Conservation (phyloP, 1,140 invertebrate species). For the Cydia strobilella region DNA sequence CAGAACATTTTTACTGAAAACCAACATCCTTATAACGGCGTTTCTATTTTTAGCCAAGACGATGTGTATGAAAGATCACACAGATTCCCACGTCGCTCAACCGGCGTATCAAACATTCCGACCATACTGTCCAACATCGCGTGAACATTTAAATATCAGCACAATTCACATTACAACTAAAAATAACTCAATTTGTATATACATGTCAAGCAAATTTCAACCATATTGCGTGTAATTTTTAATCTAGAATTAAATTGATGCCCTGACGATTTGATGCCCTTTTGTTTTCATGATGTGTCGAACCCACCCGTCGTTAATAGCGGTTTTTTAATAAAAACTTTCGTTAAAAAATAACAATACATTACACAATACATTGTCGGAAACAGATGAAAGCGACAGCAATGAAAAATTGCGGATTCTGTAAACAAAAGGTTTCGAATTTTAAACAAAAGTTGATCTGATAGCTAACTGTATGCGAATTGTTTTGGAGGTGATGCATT, state of each 20-base stretch:
- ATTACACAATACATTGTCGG: conserved; percentile 11
- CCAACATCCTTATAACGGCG: background rate
- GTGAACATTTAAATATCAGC: conserved; percentile 28
- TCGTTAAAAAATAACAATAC: background rate
- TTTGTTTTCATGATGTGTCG: conserved; percentile 16
- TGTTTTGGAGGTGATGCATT: conserved; percentile 5
- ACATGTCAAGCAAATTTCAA: background rate
- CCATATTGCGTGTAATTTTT: background rate
- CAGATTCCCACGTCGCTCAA: conserved; percentile 11
- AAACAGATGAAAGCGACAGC: conserved; percentile 14
- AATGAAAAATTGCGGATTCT: conserved; percentile 14
- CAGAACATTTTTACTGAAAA: background rate
- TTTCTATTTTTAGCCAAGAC: conserved; percentile 23
- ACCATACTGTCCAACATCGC: conserved; percentile 5
- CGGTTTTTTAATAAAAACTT: conserved; percentile 10
- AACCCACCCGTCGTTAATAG: background rate
- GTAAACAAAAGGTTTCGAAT: conserved; percentile 24
- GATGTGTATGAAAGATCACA: conserved; percentile 22
- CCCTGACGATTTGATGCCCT: background rate
- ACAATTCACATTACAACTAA: background rate
- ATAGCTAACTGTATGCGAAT: background rate
- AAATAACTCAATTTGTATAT: background rate
- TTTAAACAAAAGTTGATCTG: conserved; percentile 20
- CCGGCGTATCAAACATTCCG: background rate
- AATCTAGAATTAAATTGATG: background rate